Evolutionary conservation across 92 coral and sea anemone species (phyloP), one percentile per base, ranked within the genome.

Genomic region (Anthopleura xanthogrammica): DNA sequence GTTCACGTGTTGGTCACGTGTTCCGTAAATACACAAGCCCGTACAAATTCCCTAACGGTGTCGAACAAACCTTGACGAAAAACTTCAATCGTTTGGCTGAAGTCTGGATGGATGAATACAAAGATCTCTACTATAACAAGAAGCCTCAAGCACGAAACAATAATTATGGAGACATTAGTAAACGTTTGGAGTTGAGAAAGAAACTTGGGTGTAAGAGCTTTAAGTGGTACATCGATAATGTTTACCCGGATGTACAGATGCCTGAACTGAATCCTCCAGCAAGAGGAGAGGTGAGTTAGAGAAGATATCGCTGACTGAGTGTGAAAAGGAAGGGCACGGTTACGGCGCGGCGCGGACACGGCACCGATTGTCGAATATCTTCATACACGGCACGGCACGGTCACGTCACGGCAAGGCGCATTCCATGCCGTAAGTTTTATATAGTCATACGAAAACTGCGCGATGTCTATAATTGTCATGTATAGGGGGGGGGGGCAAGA

Each of bases 101-200:
- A 81, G 99, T 96, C 1, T 96, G 99, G 99, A 96, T 96, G 99
- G 99, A 96, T 84, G 99, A 96, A 41, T 96, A 90, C 81, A 96
- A 96, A 77, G 99, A 96, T 36, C 88, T 96, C 24, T 96, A 96
- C 85, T 96, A 96, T 80, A 96, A 96, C 89, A 96, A 96, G 77
- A 96, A 96, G 66, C 99, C 99, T 0, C 98, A 94, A 79, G 98
- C 98, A 29, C 73, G 93, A 7, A 94, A 94, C 83, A 95, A 89
- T 77, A 91, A 91, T 1, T 96, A 86, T 72, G 99, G 99, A 16
- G 99, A 96, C 80, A 96, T 96, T 73, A 96, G 95, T 82, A 79
- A 94, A 77, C 86, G 99, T 14, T 91, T 92, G 52, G 95, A 84
- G 39, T 87, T 96, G 46, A 88, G 99, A 46, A 89, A 92, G 73